These are phyloP conservation scores for Mustela erminea DNA, from an alignment of 2,797 vertebrate species.

Conservation along the genomic window DNA sequence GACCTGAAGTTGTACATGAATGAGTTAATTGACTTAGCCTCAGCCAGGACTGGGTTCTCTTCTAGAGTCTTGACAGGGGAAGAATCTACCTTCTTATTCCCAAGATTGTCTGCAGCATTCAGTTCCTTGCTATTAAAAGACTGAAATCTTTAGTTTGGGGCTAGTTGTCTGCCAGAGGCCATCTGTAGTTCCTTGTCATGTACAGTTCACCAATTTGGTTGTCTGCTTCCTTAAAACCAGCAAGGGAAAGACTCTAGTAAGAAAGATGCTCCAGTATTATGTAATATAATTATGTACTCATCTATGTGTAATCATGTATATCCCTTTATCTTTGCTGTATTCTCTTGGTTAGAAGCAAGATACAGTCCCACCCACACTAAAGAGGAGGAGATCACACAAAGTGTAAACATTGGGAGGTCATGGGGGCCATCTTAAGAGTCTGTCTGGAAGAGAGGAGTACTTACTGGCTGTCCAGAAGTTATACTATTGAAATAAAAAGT, in stretches of 20 bases:
- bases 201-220: background rate
- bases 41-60: background rate
- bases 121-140: background rate
- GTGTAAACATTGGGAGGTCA: background rate
- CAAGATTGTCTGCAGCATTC: background rate
- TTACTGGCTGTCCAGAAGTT: background rate
- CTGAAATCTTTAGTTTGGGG: background rate
- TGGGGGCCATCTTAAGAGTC: background rate
- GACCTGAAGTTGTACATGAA: background rate
- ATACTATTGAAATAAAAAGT: conserved; percentile 29
- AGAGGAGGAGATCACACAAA: background rate
- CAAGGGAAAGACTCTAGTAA: conserved; percentile 7
- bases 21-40: background rate
- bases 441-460: background rate
- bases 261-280: background rate
- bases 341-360: background rate
- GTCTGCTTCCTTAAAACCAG: background rate
- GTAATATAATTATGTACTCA: conserved; percentile 5
- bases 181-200: background rate
- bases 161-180: background rate
- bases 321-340: background rate
- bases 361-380: background rate
- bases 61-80: background rate
- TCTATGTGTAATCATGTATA: background rate
- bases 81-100: background rate